A percentile compares a stretch with the other conserved stretches of the same genome.
phyloP scores from a whole-genome alignment of 2,888 invertebrate species.

The Nyleta sp. region DNA sequence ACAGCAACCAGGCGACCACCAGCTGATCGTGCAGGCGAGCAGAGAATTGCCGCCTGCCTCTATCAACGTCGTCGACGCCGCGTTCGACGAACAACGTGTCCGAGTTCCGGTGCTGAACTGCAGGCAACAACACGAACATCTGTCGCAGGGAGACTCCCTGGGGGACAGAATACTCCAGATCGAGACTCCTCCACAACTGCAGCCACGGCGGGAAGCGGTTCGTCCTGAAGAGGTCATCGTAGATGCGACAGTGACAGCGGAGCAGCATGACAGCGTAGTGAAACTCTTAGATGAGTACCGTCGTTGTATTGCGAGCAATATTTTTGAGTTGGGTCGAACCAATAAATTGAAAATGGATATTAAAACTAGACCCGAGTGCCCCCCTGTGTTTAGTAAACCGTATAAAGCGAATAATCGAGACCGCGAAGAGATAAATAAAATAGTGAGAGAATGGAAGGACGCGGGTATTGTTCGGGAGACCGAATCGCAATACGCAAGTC shows the following conservation, averaged over 20 bases:
- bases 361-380: neutral
- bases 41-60: neutral
- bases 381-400: neutral
- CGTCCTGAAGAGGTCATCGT: conserved; percentile 2
- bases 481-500: conserved; percentile 5
- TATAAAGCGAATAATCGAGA: neutral
- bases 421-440: neutral
- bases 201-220: neutral
- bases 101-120: conserved; percentile 1
- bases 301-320: neutral
- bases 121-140: neutral
- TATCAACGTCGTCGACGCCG: neutral
- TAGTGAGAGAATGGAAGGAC: conserved; percentile 1
- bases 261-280: neutral
- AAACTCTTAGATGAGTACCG: neutral
- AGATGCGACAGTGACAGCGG: neutral
- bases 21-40: no score
- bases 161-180: neutral
- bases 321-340: conserved; percentile 5
- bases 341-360: conserved; percentile 7
- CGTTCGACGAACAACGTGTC: neutral
- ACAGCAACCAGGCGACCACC: neutral
- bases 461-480: conserved; percentile 11
- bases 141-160: neutral
- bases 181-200: neutral